These are phyloP conservation scores for Lamprologus callipterus DNA, from an alignment of 2,113 vertebrate genomes.

Conservation along the genomic window DNA sequence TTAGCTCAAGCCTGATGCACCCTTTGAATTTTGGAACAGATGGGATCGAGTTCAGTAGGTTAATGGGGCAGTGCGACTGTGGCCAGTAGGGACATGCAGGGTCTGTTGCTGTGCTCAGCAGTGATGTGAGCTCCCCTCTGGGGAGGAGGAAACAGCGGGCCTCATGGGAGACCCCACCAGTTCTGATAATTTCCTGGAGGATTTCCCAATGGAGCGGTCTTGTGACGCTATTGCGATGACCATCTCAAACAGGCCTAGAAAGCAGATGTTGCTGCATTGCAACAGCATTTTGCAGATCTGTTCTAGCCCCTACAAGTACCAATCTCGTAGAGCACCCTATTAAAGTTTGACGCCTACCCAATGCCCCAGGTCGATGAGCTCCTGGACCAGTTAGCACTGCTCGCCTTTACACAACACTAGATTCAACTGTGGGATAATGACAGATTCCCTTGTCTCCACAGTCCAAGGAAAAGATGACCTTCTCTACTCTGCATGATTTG, in stretches of 20 bases:
- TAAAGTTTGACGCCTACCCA: background rate
- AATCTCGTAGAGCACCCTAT: background rate
- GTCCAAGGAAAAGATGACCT: background rate
- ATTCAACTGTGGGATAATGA: background rate
- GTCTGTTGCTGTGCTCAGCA: background rate
- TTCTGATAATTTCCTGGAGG: background rate
- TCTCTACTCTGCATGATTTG: accelerated
- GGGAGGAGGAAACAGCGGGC: background rate
- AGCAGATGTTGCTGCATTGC: background rate
- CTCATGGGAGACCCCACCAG: background rate
- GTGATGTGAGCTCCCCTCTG: background rate
- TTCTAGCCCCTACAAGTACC: background rate
- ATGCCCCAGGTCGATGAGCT: background rate
- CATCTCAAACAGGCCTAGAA: background rate
- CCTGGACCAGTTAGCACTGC: background rate
- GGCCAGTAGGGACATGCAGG: background rate
- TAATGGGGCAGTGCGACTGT: background rate
- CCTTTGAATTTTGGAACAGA: background rate
- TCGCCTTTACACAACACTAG: background rate
- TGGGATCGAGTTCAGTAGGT: background rate
- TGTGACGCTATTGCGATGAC: background rate
- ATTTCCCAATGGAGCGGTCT: accelerated
- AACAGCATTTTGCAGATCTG: background rate
- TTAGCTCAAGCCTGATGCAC: background rate
- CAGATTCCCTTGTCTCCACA: background rate